Evolutionary conservation across 2,888 invertebrate genomes (phyloP).

Genomic region (Venustoraphidia nigricollis): DNA sequence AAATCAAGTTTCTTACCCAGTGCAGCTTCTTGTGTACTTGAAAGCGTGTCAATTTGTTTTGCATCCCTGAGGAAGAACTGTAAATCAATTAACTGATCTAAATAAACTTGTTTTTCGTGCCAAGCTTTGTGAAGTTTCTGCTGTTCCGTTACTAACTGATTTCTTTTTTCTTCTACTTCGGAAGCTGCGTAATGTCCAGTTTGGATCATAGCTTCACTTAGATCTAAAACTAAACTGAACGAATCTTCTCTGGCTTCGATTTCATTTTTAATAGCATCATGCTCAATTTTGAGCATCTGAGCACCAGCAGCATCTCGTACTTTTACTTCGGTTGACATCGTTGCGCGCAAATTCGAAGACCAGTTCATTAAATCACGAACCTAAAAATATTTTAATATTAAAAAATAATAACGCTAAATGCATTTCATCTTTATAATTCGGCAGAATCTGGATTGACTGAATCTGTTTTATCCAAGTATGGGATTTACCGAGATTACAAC

Average conservation of each 20-base stretch:
- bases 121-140: constrained; percentile 68
- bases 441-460: too few species aligned
- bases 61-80: constrained; percentile 92
- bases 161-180: constrained; percentile 67
- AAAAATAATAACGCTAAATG: too few species aligned
- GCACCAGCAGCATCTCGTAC: constrained; percentile 70
- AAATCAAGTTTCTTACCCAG: constrained; percentile 24
- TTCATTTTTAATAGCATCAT: constrained; percentile 66
- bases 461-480: too few species aligned
- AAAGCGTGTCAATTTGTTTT: constrained; percentile 77
- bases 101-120: constrained; percentile 74
- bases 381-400: constrained; percentile 21
- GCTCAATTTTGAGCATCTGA: constrained; percentile 67
- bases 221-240: constrained; percentile 55
- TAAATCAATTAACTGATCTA: constrained; percentile 82
- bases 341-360: constrained; percentile 63
- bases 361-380: constrained; percentile 80
- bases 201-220: constrained; percentile 71
- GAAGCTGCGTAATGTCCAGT: constrained; percentile 66
- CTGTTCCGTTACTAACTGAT: constrained; percentile 61
- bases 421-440: too few species aligned
- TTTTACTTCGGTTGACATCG: constrained; percentile 66
- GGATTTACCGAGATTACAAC: too few species aligned
- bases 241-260: constrained; percentile 79
- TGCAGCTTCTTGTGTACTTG: constrained; percentile 74